A percentile compares a stretch with the other conserved stretches of the same genome.
phyloP scores from a whole-genome alignment of 2,888 invertebrate species.

The Orchestes rusci region DNA sequence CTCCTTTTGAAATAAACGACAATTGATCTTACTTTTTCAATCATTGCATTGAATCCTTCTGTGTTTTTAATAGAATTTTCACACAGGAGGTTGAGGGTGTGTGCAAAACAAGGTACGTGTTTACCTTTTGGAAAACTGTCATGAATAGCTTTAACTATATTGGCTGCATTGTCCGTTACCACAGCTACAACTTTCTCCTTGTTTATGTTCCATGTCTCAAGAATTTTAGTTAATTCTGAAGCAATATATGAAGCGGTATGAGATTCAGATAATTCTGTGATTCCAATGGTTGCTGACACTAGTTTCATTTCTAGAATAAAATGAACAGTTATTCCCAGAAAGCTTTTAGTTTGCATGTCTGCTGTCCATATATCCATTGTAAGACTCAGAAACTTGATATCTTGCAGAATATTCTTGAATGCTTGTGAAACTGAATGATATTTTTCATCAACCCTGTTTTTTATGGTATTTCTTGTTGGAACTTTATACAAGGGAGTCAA shows the following conservation, averaged over 20 bases:
- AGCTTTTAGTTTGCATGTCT: slow-evolving; percentile 24
- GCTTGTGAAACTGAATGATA: not conserved
- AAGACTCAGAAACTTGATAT: not conserved
- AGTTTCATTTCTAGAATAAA: slow-evolving; percentile 14
- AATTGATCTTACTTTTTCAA: slow-evolving; percentile 21
- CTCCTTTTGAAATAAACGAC: slow-evolving; percentile 18
- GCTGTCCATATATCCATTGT: slow-evolving; percentile 27
- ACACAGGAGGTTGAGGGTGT: not conserved
- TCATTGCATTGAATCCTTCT: slow-evolving; percentile 25
- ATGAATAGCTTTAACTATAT: not conserved
- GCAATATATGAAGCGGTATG: slow-evolving; percentile 19
- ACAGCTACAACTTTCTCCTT: not conserved
- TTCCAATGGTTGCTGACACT: slow-evolving; percentile 11
- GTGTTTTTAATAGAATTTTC: slow-evolving; percentile 22
- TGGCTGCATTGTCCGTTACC: not conserved
- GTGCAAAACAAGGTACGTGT: not conserved
- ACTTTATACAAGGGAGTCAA: slow-evolving; percentile 22
- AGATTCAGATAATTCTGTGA: slow-evolving; percentile 14
- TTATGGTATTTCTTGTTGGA: slow-evolving; percentile 20
- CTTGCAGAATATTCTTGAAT: not conserved
- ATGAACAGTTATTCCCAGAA: slow-evolving; percentile 23
- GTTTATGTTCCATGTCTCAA: slow-evolving; percentile 20
- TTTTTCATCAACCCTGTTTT: slow-evolving; percentile 1
- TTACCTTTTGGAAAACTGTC: not conserved
- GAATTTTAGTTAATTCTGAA: slow-evolving; percentile 8